Evolutionary conservation across 2,113 vertebrate genomes (phyloP), one percentile per base, ranked within the genome.

Genomic region (Caretta caretta): DNA sequence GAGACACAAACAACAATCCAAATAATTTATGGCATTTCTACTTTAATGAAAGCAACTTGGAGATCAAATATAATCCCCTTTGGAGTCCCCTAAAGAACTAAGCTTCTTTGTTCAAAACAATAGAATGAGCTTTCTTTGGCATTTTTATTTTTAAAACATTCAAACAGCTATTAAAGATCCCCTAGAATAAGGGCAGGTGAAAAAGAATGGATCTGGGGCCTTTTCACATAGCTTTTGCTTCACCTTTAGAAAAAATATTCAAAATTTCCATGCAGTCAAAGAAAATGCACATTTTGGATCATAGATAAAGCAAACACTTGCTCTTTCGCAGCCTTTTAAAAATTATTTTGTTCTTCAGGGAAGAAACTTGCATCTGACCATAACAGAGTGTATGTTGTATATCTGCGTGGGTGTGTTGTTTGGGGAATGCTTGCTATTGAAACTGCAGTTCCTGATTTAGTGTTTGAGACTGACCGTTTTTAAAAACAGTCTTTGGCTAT

Each of bases 11-110:
- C 86, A 85, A 79, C 81, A 92, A 86, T 80, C 56, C 87, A 85
- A 90, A 93, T 96, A 96, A 97, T 91, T 97, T 93, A 97, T 95
- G 86, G 57, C 80, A 82, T 93, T 97, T 97, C 42, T 95, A 90
- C 46, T 62, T 88, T 94, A 97, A 96, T 96, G 80, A 96, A 94
- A 95, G 83, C 92, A 91, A 92, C 87, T 94, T 69, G 84, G 92
- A 42, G 94, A 90, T 95, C 97, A 97, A 95, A 96, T 20, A 35
- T 65, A 89, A 78, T 35, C 1, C 65, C 86, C 87, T 96, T 91
- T 84, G n/a, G 38, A 97, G 96, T 95, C 50, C 3, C 49, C 79
- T 80, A 83, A 88, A 81, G 69, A n/a, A 65, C 3, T 56, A 83
- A 1, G 1, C 92, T 97, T 98, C 97, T 84, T 97, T 97, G 79